phyloP scores from a whole-genome alignment of 2,113 vertebrate genomes.

The Lanius collurio region DNA sequence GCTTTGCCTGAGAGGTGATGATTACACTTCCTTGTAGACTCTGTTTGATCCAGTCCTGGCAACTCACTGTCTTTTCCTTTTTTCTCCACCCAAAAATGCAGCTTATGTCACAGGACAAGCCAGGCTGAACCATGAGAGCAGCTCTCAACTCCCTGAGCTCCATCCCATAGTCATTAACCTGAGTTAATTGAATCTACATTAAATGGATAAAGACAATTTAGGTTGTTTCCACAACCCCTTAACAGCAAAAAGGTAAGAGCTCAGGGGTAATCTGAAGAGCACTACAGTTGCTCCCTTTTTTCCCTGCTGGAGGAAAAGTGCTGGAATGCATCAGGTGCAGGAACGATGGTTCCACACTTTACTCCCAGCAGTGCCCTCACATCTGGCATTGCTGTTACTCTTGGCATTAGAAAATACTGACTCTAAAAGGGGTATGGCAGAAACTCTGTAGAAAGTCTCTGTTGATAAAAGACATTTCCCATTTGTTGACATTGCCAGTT shows the following conservation, averaged over 20 bases:
- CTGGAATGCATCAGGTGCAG: background rate
- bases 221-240: background rate
- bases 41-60: background rate
- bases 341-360: background rate
- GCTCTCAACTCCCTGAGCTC: background rate
- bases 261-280: background rate
- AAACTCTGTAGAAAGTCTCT: background rate
- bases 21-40: background rate
- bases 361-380: background rate
- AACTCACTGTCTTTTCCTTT: background rate
- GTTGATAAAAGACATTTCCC: background rate
- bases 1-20: background rate
- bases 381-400: background rate
- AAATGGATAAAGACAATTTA: conserved; percentile 1
- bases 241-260: conserved; percentile 5
- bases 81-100: background rate
- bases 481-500: background rate
- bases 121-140: background rate
- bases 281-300: background rate
- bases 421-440: background rate
- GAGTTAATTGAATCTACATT: conserved; percentile 17
- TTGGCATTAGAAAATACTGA: background rate
- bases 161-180: background rate
- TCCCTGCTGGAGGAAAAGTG: background rate
- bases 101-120: background rate